Evolutionary conservation across 2,888 invertebrate species (phyloP).

Genomic region (Chorisops tibialis): DNA sequence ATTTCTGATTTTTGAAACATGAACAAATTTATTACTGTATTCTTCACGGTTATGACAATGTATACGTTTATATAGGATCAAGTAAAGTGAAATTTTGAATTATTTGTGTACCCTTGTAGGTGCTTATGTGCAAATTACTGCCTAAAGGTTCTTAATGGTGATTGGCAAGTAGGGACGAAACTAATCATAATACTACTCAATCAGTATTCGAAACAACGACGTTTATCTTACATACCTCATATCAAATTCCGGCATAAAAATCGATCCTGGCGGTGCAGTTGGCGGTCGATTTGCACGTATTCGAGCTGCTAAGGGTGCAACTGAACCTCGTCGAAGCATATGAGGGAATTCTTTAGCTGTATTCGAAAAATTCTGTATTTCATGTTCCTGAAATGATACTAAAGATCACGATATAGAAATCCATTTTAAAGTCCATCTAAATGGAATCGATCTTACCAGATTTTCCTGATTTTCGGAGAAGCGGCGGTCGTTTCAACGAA

Average conservation of each 20-base stretch:
- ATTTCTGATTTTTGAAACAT: no score
- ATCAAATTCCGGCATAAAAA: slow-evolving; percentile 41
- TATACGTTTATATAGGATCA: no score
- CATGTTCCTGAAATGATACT: slow-evolving; percentile 53
- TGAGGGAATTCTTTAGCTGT: slow-evolving; percentile 48
- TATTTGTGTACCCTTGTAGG: no score
- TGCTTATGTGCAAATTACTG: no score
- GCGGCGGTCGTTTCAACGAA: slow-evolving; percentile 43
- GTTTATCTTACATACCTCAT: slow-evolving; percentile 32
- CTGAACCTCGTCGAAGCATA: slow-evolving; percentile 48
- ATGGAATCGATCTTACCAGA: slow-evolving; percentile 43
- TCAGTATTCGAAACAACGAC: neutral
- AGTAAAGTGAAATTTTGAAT: no score
- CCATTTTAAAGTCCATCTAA: no score
- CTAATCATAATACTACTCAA: neutral
- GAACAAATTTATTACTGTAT: no score
- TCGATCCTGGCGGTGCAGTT: slow-evolving; percentile 49
- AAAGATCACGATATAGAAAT: slow-evolving; percentile 8
- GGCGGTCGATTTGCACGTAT: slow-evolving; percentile 49
- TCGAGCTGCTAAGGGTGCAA: slow-evolving; percentile 49
- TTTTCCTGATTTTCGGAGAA: slow-evolving; percentile 49
- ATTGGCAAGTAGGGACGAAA: neutral
- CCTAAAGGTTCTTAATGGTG: neutral
- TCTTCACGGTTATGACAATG: no score
- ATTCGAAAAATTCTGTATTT: slow-evolving; percentile 45